Evolutionary conservation across 2,113 vertebrate species (phyloP).

Genomic region (Accipiter cooperii): DNA sequence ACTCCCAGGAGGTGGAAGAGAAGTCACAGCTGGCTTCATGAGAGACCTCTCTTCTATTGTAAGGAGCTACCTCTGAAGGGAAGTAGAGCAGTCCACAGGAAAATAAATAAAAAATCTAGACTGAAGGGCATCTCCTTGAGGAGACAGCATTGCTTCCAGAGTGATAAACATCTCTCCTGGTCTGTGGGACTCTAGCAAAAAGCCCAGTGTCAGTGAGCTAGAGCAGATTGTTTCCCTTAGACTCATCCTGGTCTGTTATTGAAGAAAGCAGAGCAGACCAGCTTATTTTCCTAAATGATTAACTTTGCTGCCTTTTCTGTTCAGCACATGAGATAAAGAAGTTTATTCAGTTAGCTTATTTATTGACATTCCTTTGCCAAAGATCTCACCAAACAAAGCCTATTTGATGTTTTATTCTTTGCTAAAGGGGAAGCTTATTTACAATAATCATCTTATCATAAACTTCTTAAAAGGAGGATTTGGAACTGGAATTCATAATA

Average conservation of each 20-base stretch:
- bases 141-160: not conserved
- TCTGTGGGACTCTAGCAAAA: not conserved
- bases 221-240: not conserved
- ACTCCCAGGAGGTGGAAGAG: not conserved
- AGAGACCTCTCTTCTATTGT: not conserved
- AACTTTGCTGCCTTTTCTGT: slow-evolving; percentile 33
- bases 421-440: slow-evolving; percentile 49
- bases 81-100: not conserved
- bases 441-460: slow-evolving; percentile 29
- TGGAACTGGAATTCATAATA: slow-evolving; percentile 44
- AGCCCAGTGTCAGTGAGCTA: not conserved
- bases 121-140: not conserved
- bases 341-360: slow-evolving; percentile 48
- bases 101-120: not conserved
- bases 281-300: slow-evolving; percentile 44
- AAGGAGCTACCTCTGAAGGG: not conserved
- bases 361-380: slow-evolving; percentile 51
- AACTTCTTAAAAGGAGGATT: slow-evolving; percentile 30
- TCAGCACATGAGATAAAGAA: slow-evolving; percentile 16
- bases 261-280: not conserved
- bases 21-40: not conserved
- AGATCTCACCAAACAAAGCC: slow-evolving; percentile 42
- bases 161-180: not conserved
- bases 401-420: slow-evolving; percentile 42
- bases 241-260: not conserved